Evolutionary conservation across 2,797 vertebrate genomes (phyloP), one percentile per base, ranked within the genome.

Genomic region (Propithecus perrieri): DNA sequence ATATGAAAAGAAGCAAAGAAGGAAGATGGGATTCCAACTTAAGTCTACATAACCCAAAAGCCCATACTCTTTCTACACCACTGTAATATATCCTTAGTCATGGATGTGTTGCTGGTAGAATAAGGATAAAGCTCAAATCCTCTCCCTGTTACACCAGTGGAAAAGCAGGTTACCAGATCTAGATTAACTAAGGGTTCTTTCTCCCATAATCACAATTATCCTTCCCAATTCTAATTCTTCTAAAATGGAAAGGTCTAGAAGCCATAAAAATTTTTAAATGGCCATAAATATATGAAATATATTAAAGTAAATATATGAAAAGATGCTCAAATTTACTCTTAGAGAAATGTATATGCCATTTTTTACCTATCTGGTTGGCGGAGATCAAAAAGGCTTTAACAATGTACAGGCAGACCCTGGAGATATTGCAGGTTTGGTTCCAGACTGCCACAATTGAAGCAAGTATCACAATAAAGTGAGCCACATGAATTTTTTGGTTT

Each of bases 181-280:
- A 94, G 84, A 93, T 81, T 88, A 91, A 95, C 91, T 57, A 86
- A 96, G 57, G 61, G 90, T n/a, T 89, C 53, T 91, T 95, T 81
- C 89, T 93, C 59, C 46, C 5, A 18, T 81, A 87, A 74, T 91
- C 53, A 35, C 65, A 85, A 9, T 86, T 94, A 96, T 94, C 80
- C 72, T 87, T 88, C 80, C 78, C 89, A 85, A 94, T 95, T 78
- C 76, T 71, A 91, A 85, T 91, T 97, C 93, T 91, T 96, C 76
- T 89, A 50, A 94, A 90, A 69, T 81, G 84, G 86, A 90, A 91
- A 95, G 76, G 84, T 93, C 75, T 91, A 71, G 55, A 97, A 96
- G 89, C n/a, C 61, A 69, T 69, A 94, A 65, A 72, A 83, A 50
- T 0, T 87, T 89, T 83, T 74, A 78, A 93, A 74, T 87, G 75